These are phyloP conservation scores for Geodia barretti DNA, from an alignment of 37 sponge, comb jelly and placozoan species.

Conservation along the genomic window DNA sequence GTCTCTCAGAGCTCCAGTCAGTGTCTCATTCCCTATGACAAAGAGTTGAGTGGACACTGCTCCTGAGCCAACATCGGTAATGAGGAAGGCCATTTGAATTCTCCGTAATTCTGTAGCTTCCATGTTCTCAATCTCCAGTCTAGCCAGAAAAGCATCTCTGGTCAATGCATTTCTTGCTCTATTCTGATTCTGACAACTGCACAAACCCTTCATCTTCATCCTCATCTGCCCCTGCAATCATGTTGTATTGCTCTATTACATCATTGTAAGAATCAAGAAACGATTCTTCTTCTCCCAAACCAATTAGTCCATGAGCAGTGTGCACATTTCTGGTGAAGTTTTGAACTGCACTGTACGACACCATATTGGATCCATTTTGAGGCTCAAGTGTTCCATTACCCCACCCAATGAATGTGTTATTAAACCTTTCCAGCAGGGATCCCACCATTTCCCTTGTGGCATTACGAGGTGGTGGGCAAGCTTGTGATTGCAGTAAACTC, in stretches of 20 bases:
- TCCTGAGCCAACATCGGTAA: slow-evolving; percentile 4
- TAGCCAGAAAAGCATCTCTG: slow-evolving; percentile 44
- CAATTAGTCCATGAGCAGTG: neutral
- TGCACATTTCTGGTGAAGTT: neutral
- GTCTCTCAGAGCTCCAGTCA: slow-evolving; percentile 15
- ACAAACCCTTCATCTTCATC: slow-evolving; percentile 33
- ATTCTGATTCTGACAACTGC: slow-evolving; percentile 45
- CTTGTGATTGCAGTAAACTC: slow-evolving; percentile 15
- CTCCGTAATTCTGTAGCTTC: slow-evolving; percentile 6
- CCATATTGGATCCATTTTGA: slow-evolving; percentile 9
- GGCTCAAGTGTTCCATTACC: slow-evolving; percentile 40
- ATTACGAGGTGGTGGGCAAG: slow-evolving; percentile 24
- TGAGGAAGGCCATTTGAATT: slow-evolving; percentile 16
- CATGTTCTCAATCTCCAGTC: slow-evolving; percentile 38
- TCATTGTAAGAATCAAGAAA: slow-evolving; percentile 38
- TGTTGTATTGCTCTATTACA: slow-evolving; percentile 1
- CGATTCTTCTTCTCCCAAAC: slow-evolving; percentile 11
- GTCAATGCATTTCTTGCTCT: slow-evolving; percentile 41
- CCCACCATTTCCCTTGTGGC: slow-evolving; percentile 25
- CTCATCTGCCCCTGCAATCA: neutral
- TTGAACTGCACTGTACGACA: slow-evolving; percentile 14
- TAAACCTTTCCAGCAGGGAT: slow-evolving; percentile 19
- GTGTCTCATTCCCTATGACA: slow-evolving; percentile 19
- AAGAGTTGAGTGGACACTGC: slow-evolving; percentile 7
- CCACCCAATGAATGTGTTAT: slow-evolving; percentile 44